Base-by-base conservation (phyloP, 2,888 invertebrate species). In the Agrenia bidenticulata region DNA sequence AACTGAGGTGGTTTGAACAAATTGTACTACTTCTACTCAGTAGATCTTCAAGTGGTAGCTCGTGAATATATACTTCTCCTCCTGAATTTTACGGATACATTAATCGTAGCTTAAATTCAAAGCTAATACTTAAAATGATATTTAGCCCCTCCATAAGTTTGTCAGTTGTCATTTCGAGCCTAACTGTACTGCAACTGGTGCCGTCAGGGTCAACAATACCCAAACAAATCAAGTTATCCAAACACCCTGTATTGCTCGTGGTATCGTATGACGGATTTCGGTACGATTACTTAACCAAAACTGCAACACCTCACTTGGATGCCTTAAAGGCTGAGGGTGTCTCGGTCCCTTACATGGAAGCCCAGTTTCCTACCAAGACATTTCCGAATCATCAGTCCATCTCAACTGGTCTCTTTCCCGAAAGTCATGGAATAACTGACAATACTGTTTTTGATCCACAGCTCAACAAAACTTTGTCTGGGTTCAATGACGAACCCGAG, bases 321-420 rank as follows among this genome's bases (percentile, higher is more conserved):
- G 79, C 79, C 61, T 77, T 89, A 49, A 83, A 83, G 49, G 77
- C 79, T 15, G 77, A 82, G 64, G 87, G 88, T 2, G 83, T 85
- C 9, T 80, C 83, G 70, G 81, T 85, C 0, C 84, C 84, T 66
- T 83, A 84, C 74, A 82, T 88, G 81, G 79, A 80, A 54, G 85
- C 85, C 76, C 83, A 85, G 32, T 87, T 87, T 77, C 84, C 85
- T 0, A 88, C 89, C 0, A 87, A 87, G 80, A 90, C 89, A 0
- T 87, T 87, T 77, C 87, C 88, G 0, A 89, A 89, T 80, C 89
- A 89, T 79, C 87, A 86, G 76, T 83, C 87, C 0, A 85, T 89
- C 63, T 86, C 85, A 0, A 89, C 87, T 32, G 88, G 88, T 4
- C 79, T 87, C 60, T 87, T 85, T 77, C 83, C 86, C 0, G 87